These are phyloP conservation scores for Trypoxylon attenuatum DNA, from an alignment of 2,888 invertebrate species.

Conservation along the genomic window DNA sequence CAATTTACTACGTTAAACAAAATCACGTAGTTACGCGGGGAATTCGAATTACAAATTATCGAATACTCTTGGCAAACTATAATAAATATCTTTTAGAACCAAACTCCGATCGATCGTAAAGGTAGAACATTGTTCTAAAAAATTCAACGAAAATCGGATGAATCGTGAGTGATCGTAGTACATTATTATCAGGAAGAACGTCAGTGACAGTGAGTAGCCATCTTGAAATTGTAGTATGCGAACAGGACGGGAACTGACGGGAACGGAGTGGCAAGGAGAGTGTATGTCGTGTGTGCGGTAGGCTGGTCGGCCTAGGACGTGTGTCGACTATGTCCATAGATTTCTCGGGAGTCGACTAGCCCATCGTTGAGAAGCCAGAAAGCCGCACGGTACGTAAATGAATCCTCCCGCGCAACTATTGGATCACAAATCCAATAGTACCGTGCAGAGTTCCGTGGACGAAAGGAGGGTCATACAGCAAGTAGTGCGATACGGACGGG, in stretches of 20 bases:
- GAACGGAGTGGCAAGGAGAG: conserved; percentile 32
- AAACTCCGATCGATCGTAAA: no score
- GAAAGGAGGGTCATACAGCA: no score
- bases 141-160: no score
- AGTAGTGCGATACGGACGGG: conserved; percentile 19
- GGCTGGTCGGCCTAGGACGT: conserved; percentile 26
- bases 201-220: conserved; percentile 58
- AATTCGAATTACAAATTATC: neutral
- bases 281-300: conserved; percentile 26
- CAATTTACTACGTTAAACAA: conserved; percentile 42
- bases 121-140: no score
- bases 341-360: conserved; percentile 38
- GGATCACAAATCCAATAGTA: no score
- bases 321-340: conserved; percentile 43
- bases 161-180: neutral
- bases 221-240: conserved; percentile 51
- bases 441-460: no score
- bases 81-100: no score
- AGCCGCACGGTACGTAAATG: conserved; percentile 46
- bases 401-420: no score
- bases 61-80: neutral
- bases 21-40: conserved; percentile 9
- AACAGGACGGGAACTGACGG: no score
- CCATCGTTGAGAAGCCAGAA: conserved; percentile 19
- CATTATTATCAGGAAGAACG: conserved; percentile 41